A percentile compares a stretch with the other conserved stretches of the same genome.
These are phyloP conservation scores for Drosophila subquinaria DNA, from an alignment of 2,888 invertebrate genomes.

Conservation along the genomic window DNA sequence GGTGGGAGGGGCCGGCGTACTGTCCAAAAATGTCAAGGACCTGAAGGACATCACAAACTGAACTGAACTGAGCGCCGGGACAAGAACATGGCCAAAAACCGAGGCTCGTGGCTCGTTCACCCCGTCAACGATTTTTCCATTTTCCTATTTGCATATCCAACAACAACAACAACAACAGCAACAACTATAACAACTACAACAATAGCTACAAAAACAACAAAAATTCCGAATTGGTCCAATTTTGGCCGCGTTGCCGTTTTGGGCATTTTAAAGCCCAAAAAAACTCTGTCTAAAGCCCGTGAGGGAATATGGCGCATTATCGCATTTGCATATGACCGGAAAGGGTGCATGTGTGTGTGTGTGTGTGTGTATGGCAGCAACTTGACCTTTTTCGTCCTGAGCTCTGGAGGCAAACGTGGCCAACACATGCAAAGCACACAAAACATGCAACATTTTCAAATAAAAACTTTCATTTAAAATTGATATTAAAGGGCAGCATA, in stretches of 20 bases:
- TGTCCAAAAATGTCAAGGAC: conserved; percentile 73
- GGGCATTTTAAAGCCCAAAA: conserved; percentile 54
- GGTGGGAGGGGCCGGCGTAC: not conserved
- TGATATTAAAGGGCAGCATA: not conserved
- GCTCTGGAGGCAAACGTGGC: conserved; percentile 12
- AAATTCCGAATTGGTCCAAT: conserved; percentile 57
- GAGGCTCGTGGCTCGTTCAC: conserved; percentile 25
- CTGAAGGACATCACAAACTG: conserved; percentile 27
- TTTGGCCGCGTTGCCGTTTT: conserved; percentile 54
- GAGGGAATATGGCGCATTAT: conserved; percentile 46
- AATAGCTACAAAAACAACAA: not conserved
- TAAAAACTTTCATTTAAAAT: conserved; percentile 1
- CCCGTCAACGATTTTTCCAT: conserved; percentile 42
- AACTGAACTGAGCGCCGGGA: conserved; percentile 13
- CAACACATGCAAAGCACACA: conserved; percentile 7
- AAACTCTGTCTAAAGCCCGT: conserved; percentile 19
- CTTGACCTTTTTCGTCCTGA: conserved; percentile 46
- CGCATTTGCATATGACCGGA: conserved; percentile 60
- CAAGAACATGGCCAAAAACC: conserved; percentile 28
- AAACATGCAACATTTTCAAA: conserved; percentile 2
- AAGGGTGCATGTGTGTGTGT: conserved; percentile 18
- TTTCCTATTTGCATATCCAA: conserved; percentile 65
- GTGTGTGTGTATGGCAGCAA: conserved; percentile 7
- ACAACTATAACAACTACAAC: conserved; percentile 3
- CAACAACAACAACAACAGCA: conserved; percentile 21